Evolutionary conservation across 2,113 vertebrate genomes (phyloP).

Genomic region (Myrmecophaga tridactyla): DNA sequence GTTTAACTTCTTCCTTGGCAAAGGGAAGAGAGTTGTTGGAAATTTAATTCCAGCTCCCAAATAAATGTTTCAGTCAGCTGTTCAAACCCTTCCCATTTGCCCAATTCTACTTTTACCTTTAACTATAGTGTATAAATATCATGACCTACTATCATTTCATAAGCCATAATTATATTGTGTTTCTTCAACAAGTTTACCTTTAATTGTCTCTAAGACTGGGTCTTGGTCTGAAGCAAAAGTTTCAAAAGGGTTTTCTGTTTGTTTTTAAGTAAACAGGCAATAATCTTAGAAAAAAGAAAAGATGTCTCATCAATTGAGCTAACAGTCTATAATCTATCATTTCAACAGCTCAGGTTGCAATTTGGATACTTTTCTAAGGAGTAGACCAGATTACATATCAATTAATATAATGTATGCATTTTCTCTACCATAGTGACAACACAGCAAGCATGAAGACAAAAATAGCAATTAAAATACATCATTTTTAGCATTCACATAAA

Average conservation of each 20-base stretch:
- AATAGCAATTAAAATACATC: neutral
- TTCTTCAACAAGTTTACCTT: neutral
- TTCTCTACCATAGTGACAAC: slow-evolving; percentile 6
- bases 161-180: neutral
- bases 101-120: neutral
- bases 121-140: neutral
- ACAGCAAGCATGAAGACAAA: neutral
- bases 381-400: neutral
- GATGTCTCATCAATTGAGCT: neutral
- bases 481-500: neutral
- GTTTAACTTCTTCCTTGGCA: neutral
- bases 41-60: neutral
- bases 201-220: neutral
- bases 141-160: neutral
- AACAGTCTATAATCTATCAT: neutral
- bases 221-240: neutral
- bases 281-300: neutral
- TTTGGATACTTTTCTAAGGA: neutral
- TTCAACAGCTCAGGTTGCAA: slow-evolving; percentile 19
- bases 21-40: neutral
- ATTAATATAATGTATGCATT: neutral
- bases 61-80: neutral
- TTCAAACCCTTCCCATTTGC: neutral
- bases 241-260: neutral
- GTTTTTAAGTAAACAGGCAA: slow-evolving; percentile 3